Evolutionary conservation across 2,113 vertebrate species (phyloP).

Genomic region (Apeltes quadracus): DNA sequence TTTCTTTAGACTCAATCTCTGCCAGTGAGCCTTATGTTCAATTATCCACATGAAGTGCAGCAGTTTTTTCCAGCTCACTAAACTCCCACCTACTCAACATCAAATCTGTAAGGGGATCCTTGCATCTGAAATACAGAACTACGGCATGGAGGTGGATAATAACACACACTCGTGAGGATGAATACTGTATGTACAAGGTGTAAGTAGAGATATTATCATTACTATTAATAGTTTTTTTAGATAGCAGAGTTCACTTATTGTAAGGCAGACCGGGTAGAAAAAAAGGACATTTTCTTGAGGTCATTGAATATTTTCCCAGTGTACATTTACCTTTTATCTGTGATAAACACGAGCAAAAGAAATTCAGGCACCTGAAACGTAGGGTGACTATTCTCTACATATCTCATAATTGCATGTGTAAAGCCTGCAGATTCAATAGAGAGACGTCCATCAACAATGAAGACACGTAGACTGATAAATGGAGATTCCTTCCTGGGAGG

Average conservation of each 20-base stretch:
- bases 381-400: conserved; percentile 48
- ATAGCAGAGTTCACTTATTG: neutral
- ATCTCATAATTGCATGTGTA: conserved; percentile 67
- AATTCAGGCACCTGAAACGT: conserved; percentile 40
- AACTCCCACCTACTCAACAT: conserved; percentile 7
- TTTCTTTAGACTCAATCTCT: conserved; percentile 4
- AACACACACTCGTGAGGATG: conserved; percentile 7
- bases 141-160: neutral
- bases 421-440: conserved; percentile 47
- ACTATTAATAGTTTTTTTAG: no score
- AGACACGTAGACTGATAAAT: conserved; percentile 1
- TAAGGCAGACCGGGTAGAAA: neutral
- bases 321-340: conserved; percentile 42
- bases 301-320: neutral
- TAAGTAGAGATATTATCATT: neutral
- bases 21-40: conserved; percentile 13
- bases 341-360: conserved; percentile 39
- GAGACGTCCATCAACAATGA: conserved; percentile 25
- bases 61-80: neutral
- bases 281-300: neutral
- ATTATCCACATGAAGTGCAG: conserved; percentile 18
- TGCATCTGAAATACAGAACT: neutral
- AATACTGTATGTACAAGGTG: conserved; percentile 2
- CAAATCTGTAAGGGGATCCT: neutral
- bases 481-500: conserved; percentile 2